phyloP scores from a whole-genome alignment of 2,113 vertebrate genomes.

The Galeopterus variegatus region DNA sequence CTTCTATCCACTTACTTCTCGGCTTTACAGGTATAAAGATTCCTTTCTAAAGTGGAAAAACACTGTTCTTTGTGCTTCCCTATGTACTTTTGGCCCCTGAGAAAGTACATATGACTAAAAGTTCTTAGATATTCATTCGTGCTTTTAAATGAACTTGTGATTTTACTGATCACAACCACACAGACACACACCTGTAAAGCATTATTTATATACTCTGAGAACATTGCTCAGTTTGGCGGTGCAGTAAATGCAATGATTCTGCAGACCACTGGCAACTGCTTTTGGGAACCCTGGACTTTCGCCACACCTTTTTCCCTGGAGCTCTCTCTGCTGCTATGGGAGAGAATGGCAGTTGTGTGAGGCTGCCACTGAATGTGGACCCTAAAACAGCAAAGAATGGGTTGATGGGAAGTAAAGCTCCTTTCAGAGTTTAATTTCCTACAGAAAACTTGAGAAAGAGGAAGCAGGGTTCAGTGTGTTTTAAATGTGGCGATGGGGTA shows the following conservation, averaged over 20 bases:
- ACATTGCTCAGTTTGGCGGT: not conserved
- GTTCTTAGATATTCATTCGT: not conserved
- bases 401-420: not conserved
- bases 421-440: not conserved
- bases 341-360: not conserved
- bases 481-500: not conserved
- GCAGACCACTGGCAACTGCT: not conserved
- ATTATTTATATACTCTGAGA: not conserved
- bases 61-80: not conserved
- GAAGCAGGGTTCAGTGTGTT: not conserved
- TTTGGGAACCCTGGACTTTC: not conserved
- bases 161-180: not conserved
- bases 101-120: not conserved
- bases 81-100: not conserved
- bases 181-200: not conserved
- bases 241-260: not conserved
- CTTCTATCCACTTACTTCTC: not conserved
- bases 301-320: not conserved
- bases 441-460: not conserved
- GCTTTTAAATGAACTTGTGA: not conserved
- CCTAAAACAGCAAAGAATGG: not conserved
- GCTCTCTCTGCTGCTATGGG: conserved; percentile 49
- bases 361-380: too few species aligned
- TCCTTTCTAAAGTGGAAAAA: not conserved
- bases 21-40: not conserved